Evolutionary conservation across 2,113 vertebrate genomes (phyloP).

Genomic region (Plectropomus leopardus): DNA sequence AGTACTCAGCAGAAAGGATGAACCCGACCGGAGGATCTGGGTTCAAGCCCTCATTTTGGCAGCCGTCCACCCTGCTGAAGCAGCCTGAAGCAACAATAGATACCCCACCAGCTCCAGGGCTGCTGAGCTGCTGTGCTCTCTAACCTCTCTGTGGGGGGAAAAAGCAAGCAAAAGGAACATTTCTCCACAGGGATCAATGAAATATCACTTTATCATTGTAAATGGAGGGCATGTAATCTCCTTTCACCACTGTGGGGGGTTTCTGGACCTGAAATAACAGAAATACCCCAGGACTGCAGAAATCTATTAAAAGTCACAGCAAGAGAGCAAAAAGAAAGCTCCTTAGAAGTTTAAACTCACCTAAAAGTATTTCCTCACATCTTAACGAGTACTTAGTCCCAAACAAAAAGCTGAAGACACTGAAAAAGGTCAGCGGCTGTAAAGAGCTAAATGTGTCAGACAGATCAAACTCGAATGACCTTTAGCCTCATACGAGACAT

Average conservation of each 20-base stretch:
- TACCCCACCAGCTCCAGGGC: constrained; percentile 24
- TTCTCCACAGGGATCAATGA: constrained; percentile 60
- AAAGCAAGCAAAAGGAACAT: constrained; percentile 22
- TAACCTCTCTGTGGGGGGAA: constrained; percentile 26
- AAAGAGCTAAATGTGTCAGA: constrained; percentile 45
- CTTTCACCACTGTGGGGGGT: constrained; percentile 26
- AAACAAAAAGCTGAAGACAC: constrained; percentile 16
- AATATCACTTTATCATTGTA: constrained; percentile 61
- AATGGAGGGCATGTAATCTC: constrained; percentile 50
- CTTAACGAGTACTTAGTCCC: constrained; percentile 25
- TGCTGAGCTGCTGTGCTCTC: constrained; percentile 22
- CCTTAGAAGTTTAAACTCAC: constrained; percentile 39
- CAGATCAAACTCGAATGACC: constrained; percentile 44
- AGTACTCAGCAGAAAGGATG: constrained; percentile 25
- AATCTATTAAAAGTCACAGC: constrained; percentile 65
- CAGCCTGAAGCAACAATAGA: constrained; percentile 37
- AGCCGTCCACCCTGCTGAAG: constrained; percentile 5
- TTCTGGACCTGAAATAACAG: constrained; percentile 38
- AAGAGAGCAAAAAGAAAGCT: constrained; percentile 36
- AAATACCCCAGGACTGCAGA: constrained; percentile 39
- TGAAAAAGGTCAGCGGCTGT: constrained; percentile 38
- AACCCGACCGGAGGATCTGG: constrained; percentile 8
- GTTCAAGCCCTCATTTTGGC: constrained; percentile 27
- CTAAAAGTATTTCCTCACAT: constrained; percentile 34
- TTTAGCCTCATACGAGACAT: constrained; percentile 29